These are phyloP conservation scores for Mythimna loreyi DNA, from an alignment of 2,888 invertebrate species.

Conservation along the genomic window DNA sequence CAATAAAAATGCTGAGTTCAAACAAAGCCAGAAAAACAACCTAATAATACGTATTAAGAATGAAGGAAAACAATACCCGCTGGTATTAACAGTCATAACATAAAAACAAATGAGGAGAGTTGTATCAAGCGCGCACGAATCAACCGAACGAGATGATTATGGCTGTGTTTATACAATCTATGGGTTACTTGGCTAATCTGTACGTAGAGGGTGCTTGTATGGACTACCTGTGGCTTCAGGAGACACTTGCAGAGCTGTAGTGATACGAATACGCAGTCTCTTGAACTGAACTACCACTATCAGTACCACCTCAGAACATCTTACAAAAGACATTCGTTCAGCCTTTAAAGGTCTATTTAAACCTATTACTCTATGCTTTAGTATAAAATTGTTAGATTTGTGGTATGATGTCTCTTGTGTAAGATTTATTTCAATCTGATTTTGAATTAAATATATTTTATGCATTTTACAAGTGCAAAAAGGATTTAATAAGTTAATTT, in stretches of 20 bases:
- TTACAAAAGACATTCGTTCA: background rate
- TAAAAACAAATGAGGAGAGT: constrained; percentile 39
- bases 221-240: constrained; percentile 26
- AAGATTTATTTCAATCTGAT: background rate
- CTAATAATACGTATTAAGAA: constrained; percentile 7
- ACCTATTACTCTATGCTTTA: background rate
- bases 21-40: background rate
- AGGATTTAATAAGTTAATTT: background rate
- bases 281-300: background rate
- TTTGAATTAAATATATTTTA: background rate
- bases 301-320: background rate
- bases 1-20: background rate
- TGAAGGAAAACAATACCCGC: constrained; percentile 22
- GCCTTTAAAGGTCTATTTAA: background rate
- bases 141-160: constrained; percentile 27
- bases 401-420: background rate
- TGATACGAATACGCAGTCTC: background rate
- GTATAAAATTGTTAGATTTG: too few relatives aligned
- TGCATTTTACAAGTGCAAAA: background rate
- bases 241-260: constrained; percentile 1
- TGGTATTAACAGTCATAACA: constrained; percentile 17
- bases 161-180: constrained; percentile 30
- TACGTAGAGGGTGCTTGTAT: background rate
- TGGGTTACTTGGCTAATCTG: constrained; percentile 1
- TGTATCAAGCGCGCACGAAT: constrained; percentile 21